Evolutionary conservation across 2,888 invertebrate species (phyloP), one percentile per base, ranked within the genome.

Genomic region (Polietes domitor): DNA sequence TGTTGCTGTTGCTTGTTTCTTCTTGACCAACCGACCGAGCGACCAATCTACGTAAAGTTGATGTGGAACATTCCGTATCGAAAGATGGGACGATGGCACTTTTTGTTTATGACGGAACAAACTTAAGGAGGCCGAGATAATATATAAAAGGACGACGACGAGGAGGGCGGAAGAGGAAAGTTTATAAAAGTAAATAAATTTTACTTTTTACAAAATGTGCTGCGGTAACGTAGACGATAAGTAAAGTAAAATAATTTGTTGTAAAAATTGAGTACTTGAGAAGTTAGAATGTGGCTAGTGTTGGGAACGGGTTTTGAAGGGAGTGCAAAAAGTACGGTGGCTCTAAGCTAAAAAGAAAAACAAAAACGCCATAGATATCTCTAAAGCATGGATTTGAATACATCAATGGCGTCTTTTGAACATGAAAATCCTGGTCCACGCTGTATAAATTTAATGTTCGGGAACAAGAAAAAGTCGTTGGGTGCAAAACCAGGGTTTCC

Each of bases 171-270:
- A 12, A 10, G 41, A 15, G 47, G 3, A 65, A 65, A 65, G 37
- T 65, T 65, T 65, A 12, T 21, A 65, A 65, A 65, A 65, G 41
- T 65, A 37, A 65, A 65, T 65, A 65, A 65, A 41, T 65, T 65
- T 41, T 65, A 65, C 65, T 65, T 65, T 41, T 12, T 41, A 37
- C 37, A 65, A 65, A 19, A 65, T 19, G 32, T 65, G 6, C 41
- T 19, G 37, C 41, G 65, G 37, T 41, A 65, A 65, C 41, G 37
- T n/a, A 0, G 17, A 41, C 32, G 65, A 41, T 65, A 65, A 65
- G 65, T 65, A 12, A 41, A 37, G 19, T 32, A 65, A 26, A 12
- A 63, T 32, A 28, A 9, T 47, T 47, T 32, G 7, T 37, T 5
- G n/a, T 15, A 28, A 61, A 61, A n/a, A 28, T 1, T 26, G 21